Conservation (phyloP, 2,888 invertebrate genomes). For the Holacanthella duospinosa region DNA sequence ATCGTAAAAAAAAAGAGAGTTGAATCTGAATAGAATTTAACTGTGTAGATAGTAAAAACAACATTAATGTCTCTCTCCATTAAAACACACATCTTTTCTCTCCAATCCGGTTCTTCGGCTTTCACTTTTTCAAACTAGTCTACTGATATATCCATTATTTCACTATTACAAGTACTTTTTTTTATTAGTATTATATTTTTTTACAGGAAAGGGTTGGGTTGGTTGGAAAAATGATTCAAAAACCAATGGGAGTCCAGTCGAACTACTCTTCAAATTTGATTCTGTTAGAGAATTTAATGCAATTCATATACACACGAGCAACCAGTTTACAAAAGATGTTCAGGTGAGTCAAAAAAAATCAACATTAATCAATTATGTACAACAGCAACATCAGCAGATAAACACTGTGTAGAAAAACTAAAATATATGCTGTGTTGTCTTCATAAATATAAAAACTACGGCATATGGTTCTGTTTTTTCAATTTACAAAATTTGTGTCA, state of each 20-base stretch:
- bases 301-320: slow-evolving; percentile 71
- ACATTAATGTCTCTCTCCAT: background rate
- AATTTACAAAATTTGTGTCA: too few species aligned
- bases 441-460: too few species aligned
- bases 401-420: too few species aligned
- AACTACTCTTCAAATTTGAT: slow-evolving; percentile 72
- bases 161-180: too few species aligned
- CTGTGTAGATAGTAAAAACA: background rate
- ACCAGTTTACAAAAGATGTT: slow-evolving; percentile 72
- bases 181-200: too few species aligned
- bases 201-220: slow-evolving; percentile 66
- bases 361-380: too few species aligned
- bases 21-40: background rate
- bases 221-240: slow-evolving; percentile 77
- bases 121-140: slow-evolving; percentile 1
- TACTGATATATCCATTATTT: too few species aligned
- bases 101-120: background rate
- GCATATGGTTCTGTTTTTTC: too few species aligned
- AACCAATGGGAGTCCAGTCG: slow-evolving; percentile 50
- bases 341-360: slow-evolving; percentile 59
- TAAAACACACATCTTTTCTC: background rate
- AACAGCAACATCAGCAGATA: too few species aligned
- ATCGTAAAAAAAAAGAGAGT: background rate
- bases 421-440: too few species aligned
- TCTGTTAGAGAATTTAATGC: slow-evolving; percentile 73